A percentile compares a stretch with the other conserved stretches of the same genome.
These are phyloP conservation scores for Drosophila colorata DNA, from an alignment of 2,888 invertebrate species.

Conservation along the genomic window DNA sequence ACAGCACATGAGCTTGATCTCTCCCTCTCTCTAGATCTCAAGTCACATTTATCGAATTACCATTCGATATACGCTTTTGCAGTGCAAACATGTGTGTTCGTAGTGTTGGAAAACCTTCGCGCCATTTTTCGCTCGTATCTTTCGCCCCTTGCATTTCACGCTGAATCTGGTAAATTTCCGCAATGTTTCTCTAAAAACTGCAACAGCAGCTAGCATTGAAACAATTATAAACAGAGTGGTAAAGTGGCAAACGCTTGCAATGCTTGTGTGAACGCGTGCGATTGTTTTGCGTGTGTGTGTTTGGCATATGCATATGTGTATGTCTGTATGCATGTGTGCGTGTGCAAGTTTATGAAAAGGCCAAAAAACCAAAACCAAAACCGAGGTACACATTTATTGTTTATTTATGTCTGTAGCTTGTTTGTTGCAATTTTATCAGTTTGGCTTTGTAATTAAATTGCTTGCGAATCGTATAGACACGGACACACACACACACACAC, in stretches of 20 bases:
- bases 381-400: conserved; percentile 72
- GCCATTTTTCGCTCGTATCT: conserved; percentile 47
- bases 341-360: conserved; percentile 55
- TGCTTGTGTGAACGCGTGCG: conserved; percentile 31
- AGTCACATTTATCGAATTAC: conserved; percentile 6
- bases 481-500: conserved; percentile 33
- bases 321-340: conserved; percentile 56
- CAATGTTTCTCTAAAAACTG: conserved; percentile 23
- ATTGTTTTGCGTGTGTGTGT: conserved; percentile 29
- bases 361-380: conserved; percentile 12
- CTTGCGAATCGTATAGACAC: conserved; percentile 55
- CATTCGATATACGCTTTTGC: conserved; percentile 26
- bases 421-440: conserved; percentile 70
- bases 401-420: conserved; percentile 59
- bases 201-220: not conserved
- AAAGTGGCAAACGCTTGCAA: conserved; percentile 11
- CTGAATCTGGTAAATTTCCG: conserved; percentile 18
- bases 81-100: not conserved
- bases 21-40: too few species aligned
- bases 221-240: conserved; percentile 12
- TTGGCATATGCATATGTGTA: conserved; percentile 14
- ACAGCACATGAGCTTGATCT: not conserved
- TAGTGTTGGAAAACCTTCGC: conserved; percentile 64
- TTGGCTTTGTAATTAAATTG: conserved; percentile 67
- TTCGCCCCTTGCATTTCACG: conserved; percentile 33